phyloP scores from a whole-genome alignment of 1,140 invertebrate species.

The Cherax destructor region DNA sequence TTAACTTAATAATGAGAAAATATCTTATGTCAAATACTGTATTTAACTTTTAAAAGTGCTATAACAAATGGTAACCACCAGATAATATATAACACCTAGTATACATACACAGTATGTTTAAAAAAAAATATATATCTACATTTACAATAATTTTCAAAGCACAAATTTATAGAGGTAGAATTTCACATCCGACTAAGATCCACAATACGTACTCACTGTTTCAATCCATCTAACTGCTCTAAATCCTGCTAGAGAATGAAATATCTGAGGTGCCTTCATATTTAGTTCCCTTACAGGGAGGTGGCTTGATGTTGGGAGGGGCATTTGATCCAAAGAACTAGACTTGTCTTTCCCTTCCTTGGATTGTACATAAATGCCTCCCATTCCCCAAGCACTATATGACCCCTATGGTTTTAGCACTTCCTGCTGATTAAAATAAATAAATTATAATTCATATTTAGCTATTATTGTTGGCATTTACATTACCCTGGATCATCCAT shows the following conservation, averaged over 20 bases:
- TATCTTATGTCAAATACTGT: not conserved
- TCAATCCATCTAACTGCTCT: not conserved
- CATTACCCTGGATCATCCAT: not conserved
- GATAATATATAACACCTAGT: not conserved
- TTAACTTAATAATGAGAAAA: not conserved
- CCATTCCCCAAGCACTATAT: no score
- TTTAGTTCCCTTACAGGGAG: not conserved
- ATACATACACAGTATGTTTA: not conserved
- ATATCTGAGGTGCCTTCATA: not conserved
- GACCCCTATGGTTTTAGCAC: no score
- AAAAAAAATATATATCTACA: not conserved
- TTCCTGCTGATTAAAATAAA: no score
- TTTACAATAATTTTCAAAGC: not conserved
- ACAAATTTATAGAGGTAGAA: slow-evolving; percentile 12
- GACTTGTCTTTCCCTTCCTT: no score
- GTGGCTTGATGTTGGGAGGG: no score
- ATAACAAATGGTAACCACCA: not conserved
- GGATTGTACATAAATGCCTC: no score
- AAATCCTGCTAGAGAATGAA: not conserved
- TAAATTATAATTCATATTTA: no score
- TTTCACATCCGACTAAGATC: slow-evolving; percentile 6
- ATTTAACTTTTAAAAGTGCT: not conserved
- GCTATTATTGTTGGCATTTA: not conserved
- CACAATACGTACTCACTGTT: not conserved
- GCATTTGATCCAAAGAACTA: no score